A percentile compares a stretch with the other conserved stretches of the same genome.
Evolutionary conservation across 37 sponge, comb jelly and placozoan species (phyloP).

Genomic region (Ianthella basta): DNA sequence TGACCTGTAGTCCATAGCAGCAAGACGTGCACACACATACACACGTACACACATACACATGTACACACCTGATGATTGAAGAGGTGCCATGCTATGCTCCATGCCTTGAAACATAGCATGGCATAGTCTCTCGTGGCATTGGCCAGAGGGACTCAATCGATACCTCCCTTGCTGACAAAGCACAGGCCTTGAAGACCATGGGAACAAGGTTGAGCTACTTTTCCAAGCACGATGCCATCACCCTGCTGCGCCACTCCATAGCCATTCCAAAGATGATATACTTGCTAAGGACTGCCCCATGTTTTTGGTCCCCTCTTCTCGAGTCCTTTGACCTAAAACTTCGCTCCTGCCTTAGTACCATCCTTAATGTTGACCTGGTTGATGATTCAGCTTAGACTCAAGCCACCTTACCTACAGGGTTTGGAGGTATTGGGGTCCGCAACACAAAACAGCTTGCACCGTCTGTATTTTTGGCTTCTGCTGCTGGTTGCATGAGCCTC

Average conservation of each 20-base stretch:
- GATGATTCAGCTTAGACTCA: slow-evolving; percentile 42
- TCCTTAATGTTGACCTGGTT: slow-evolving; percentile 22
- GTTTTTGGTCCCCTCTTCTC: background rate
- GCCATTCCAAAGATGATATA: slow-evolving; percentile 49
- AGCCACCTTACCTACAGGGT: too few species aligned
- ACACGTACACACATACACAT: background rate
- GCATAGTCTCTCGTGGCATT: too few species aligned
- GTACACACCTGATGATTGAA: slow-evolving; percentile 58
- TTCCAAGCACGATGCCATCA: slow-evolving; percentile 34
- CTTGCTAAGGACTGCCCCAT: slow-evolving; percentile 48
- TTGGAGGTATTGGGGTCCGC: too few species aligned
- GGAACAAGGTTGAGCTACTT: too few species aligned
- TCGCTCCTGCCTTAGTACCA: slow-evolving; percentile 5
- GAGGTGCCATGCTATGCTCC: slow-evolving; percentile 62
- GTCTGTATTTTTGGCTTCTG: too few species aligned
- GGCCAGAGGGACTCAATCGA: too few species aligned
- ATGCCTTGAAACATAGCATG: too few species aligned
- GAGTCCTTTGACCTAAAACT: slow-evolving; percentile 9
- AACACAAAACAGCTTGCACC: slow-evolving; percentile 40
- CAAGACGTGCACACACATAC: slow-evolving; percentile 8
- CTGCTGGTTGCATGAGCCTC: too few species aligned
- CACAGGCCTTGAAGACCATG: too few species aligned
- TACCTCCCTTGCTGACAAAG: too few species aligned
- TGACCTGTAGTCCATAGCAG: background rate
- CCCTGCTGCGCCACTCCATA: slow-evolving; percentile 40